These are phyloP conservation scores for Pseudopipra pipra DNA, from an alignment of 2,113 vertebrate species.

Conservation along the genomic window DNA sequence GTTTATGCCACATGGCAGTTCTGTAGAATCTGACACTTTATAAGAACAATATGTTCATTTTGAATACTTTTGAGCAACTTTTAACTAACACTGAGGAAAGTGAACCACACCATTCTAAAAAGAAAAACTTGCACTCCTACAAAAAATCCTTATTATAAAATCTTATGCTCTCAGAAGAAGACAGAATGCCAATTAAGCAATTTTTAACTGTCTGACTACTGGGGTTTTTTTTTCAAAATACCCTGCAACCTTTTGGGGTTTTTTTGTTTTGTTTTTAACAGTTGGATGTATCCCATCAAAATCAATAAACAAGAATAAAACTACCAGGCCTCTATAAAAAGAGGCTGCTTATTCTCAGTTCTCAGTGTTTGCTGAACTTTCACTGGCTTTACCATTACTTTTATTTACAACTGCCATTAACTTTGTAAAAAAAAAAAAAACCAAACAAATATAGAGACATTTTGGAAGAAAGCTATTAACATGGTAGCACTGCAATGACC, in stretches of 20 bases:
- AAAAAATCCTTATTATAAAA: background rate
- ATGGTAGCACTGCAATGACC: background rate
- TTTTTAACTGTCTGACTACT: background rate
- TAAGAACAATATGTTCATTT: background rate
- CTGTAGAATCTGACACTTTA: background rate
- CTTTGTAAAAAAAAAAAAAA: background rate
- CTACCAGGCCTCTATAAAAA: background rate
- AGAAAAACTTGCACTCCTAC: background rate
- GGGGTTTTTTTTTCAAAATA: background rate
- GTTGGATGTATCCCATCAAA: background rate
- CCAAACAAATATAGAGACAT: background rate
- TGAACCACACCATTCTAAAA: background rate
- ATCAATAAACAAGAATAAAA: background rate
- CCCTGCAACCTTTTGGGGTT: background rate
- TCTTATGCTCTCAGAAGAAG: background rate
- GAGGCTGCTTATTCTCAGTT: background rate
- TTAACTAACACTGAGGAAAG: background rate
- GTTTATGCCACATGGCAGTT: background rate
- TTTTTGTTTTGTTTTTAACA: background rate
- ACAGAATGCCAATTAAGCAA: background rate
- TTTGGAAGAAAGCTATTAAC: background rate
- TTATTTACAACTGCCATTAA: background rate
- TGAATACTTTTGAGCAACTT: background rate
- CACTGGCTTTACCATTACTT: background rate
- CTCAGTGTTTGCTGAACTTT: background rate